Base-by-base conservation (phyloP, 2,888 invertebrate species). In the Amiota minor region DNA sequence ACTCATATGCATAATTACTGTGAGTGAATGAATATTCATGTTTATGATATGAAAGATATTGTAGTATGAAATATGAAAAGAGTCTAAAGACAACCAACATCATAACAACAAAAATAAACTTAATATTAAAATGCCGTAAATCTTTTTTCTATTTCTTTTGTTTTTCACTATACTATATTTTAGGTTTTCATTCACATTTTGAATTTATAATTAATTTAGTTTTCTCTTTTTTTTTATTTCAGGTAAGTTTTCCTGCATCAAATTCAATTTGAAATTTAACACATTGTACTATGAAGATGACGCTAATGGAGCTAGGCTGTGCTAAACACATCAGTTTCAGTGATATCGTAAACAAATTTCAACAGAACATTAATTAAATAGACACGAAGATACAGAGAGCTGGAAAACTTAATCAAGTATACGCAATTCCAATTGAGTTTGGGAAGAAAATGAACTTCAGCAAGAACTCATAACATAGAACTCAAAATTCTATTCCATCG, bases 51-150 rank as follows among this genome's bases (percentile, higher is more conserved):
- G 16, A 56, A 20, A 59, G 20, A 59, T 23, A 23, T 56, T 1
- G 6, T 18, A 16, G 18, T 12, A 56, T 56, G 2, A 16, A 9
- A 9, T 59, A 59, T 18, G n/a, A 11, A 16, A 16, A 55, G 16
- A 55, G 55, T 55, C n/a, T 55, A 55, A 55, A 55, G 18, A 35
- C 55, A 55, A 55, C 8, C 55, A 23, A 50, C 35, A n/a, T 23
- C 50, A 53, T 12, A 68, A 53, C 14, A 53, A n/a, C 53, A 53
- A 50, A 12, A 68, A 23, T 68, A 23, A 53, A 68, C 18, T 68
- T 23, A 20, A 68, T 68, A 35, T 68, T 68, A 50, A 53, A 18
- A 20, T 68, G 67, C 50, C 20, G 23, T 68, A 68, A 68, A 68
- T 50, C 53, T 68, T 18, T 18, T 18, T 68, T 20, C 47, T 62